A percentile compares a stretch with the other conserved stretches of the same genome.
Evolutionary conservation across 2,888 invertebrate species (phyloP).

Genomic region (Mactromeris polynyma): DNA sequence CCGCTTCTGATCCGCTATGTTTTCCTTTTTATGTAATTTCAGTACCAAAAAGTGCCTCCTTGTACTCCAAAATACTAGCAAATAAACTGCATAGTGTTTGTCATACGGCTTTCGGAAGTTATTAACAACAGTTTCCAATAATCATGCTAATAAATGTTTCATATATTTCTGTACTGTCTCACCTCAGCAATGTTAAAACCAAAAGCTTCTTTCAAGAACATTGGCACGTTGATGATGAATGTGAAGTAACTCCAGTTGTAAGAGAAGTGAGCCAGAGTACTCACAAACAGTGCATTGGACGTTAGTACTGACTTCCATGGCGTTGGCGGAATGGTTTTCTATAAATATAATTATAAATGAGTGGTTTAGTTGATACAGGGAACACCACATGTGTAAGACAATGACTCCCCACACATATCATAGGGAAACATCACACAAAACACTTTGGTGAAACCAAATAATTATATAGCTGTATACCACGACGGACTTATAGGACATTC

Average conservation of each 20-base stretch:
- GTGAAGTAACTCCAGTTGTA: conserved; percentile 25
- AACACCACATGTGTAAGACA: background rate
- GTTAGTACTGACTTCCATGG: conserved; percentile 24
- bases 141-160: background rate
- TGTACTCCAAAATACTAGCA: background rate
- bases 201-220: conserved; percentile 20
- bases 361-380: background rate
- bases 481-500: too few species aligned
- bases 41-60: too few species aligned
- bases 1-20: background rate
- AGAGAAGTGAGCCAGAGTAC: background rate
- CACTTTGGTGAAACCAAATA: too few species aligned
- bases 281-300: background rate
- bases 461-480: too few species aligned
- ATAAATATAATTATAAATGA: background rate
- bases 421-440: too few species aligned
- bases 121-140: background rate
- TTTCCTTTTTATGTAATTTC: background rate
- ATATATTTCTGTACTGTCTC: background rate
- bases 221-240: conserved; percentile 17
- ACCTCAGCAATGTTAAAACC: conserved; percentile 2
- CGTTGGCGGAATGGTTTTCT: conserved; percentile 10
- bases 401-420: too few species aligned
- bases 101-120: background rate
- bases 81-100: background rate